A percentile compares a stretch with the other conserved stretches of the same genome.
phyloP scores from a whole-genome alignment of 2,113 vertebrate species.

The Tympanuchus pallidicinctus region DNA sequence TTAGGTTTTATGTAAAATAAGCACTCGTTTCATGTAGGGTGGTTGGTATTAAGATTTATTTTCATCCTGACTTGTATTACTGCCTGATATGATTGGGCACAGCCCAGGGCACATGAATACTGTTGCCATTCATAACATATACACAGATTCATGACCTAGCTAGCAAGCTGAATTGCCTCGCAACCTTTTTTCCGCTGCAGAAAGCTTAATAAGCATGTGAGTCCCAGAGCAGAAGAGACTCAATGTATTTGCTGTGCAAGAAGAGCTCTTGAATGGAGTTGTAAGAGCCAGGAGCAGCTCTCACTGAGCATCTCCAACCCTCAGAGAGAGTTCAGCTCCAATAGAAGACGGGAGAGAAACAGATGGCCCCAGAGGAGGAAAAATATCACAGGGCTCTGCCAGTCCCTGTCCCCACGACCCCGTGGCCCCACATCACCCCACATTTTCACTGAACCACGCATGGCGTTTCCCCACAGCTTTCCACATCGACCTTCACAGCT shows the following conservation, averaged over 20 bases:
- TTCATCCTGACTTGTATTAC: slow-evolving; percentile 16
- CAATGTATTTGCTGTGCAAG: not conserved
- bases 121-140: slow-evolving; percentile 40
- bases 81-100: slow-evolving; percentile 30
- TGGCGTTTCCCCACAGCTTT: slow-evolving; percentile 11
- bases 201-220: slow-evolving; percentile 13
- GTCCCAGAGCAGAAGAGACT: slow-evolving; percentile 5
- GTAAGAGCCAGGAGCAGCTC: not conserved
- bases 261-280: not conserved
- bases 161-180: not conserved
- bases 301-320: not conserved
- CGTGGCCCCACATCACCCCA: fast-evolving
- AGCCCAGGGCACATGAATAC: slow-evolving; percentile 40
- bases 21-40: slow-evolving; percentile 26
- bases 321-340: not conserved
- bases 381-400: not conserved
- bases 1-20: slow-evolving; percentile 55
- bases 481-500: not conserved
- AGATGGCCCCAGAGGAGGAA: not conserved
- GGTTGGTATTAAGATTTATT: slow-evolving; percentile 56
- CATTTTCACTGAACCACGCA: not conserved
- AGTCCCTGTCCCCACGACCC: not conserved
- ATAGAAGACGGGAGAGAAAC: not conserved
- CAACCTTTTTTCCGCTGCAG: slow-evolving; percentile 33
- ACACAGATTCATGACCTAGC: slow-evolving; percentile 34